These are phyloP conservation scores for Trichacis sp. DNA, from an alignment of 2,888 invertebrate genomes.

Conservation along the genomic window DNA sequence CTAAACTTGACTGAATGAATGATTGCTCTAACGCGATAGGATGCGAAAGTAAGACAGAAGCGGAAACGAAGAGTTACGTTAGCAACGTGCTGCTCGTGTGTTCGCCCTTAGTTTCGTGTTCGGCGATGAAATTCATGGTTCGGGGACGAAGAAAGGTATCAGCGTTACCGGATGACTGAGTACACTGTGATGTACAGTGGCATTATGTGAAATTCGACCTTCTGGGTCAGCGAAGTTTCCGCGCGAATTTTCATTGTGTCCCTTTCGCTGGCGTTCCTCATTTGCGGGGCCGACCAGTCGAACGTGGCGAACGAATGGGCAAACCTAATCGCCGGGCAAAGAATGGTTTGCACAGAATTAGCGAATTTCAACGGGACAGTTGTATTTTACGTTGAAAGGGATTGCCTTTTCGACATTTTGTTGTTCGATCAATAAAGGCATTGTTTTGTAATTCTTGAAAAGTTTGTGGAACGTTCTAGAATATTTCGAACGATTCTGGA, in stretches of 20 bases:
- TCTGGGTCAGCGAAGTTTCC: conserved; percentile 37
- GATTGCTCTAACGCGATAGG: too few relatives aligned
- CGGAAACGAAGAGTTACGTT: too few relatives aligned
- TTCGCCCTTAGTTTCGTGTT: conserved; percentile 32
- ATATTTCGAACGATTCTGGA: too few relatives aligned
- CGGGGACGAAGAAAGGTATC: conserved; percentile 37
- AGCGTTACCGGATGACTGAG: conserved; percentile 41
- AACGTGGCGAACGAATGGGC: background rate
- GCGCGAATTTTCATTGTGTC: background rate
- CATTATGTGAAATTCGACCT: conserved; percentile 37
- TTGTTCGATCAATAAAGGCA: too few relatives aligned
- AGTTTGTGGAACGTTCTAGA: too few relatives aligned
- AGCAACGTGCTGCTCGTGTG: conserved; percentile 20
- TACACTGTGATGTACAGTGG: conserved; percentile 35
- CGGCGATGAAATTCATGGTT: conserved; percentile 29
- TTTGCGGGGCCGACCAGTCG: background rate
- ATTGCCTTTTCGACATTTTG: too few relatives aligned
- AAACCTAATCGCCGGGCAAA: background rate
- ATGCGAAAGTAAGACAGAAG: too few relatives aligned
- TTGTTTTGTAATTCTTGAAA: too few relatives aligned
- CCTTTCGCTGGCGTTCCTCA: background rate
- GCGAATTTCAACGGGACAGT: too few relatives aligned
- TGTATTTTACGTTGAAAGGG: too few relatives aligned
- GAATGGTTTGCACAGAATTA: background rate
- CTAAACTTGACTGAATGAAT: too few relatives aligned